Percentiles rank a stretch among this genome's conserved stretches.
These are phyloP conservation scores for Puma concolor DNA, from an alignment of 2,113 vertebrate genomes.

Conservation along the genomic window DNA sequence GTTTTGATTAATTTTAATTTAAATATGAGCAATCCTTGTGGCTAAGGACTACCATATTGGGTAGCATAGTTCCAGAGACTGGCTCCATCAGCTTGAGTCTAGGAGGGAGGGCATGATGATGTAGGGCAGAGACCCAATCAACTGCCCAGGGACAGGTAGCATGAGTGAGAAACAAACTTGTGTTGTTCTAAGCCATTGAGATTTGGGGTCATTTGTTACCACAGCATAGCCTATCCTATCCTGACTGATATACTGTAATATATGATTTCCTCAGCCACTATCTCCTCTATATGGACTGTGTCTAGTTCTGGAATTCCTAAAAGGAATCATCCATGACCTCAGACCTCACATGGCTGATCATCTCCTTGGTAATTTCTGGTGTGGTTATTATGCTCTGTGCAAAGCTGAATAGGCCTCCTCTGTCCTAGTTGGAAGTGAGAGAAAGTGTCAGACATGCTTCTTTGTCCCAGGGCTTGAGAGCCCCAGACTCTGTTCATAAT, in stretches of 20 bases:
- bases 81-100: neutral
- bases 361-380: neutral
- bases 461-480: neutral
- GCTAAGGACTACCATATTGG: neutral
- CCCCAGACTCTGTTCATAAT: neutral
- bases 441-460: neutral
- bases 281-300: neutral
- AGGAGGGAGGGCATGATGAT: neutral
- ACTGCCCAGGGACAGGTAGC: neutral
- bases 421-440: neutral
- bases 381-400: neutral
- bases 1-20: neutral
- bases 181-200: neutral
- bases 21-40: neutral
- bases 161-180: neutral
- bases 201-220: neutral
- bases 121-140: neutral
- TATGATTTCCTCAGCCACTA: neutral
- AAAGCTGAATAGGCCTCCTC: neutral
- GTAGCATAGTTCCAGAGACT: neutral
- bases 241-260: neutral
- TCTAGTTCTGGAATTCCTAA: neutral
- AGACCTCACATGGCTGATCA: neutral
- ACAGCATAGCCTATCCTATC: neutral
- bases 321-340: neutral